phyloP scores from a whole-genome alignment of 2,797 vertebrate species.

The Microctenopoma steveboyesi region DNA sequence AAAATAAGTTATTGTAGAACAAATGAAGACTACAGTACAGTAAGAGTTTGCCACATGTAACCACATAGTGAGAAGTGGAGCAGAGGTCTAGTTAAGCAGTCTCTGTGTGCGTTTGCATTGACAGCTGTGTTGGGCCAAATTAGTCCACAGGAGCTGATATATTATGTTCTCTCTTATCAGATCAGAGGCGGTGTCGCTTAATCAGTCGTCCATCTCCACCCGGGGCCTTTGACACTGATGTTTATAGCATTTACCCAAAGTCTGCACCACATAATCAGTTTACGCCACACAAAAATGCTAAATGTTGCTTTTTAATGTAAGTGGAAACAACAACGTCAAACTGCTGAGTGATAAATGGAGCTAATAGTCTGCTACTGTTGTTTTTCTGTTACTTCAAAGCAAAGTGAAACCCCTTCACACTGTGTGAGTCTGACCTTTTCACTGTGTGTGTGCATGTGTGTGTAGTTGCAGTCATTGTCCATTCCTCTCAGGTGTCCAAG shows the following conservation, averaged over 20 bases:
- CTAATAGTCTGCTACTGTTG: slow-evolving; percentile 41
- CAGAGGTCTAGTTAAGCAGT: slow-evolving; percentile 28
- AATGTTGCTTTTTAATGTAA: slow-evolving; percentile 23
- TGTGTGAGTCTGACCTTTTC: slow-evolving; percentile 58
- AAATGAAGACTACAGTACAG: slow-evolving; percentile 52
- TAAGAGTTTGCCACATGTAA: slow-evolving; percentile 32
- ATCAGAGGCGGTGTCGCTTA: slow-evolving; percentile 48
- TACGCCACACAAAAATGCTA: slow-evolving; percentile 9
- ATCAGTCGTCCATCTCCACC: slow-evolving; percentile 36
- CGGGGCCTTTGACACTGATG: slow-evolving; percentile 19
- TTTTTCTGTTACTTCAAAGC: slow-evolving; percentile 42
- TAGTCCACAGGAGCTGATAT: slow-evolving; percentile 47
- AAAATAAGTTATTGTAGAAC: slow-evolving; percentile 81
- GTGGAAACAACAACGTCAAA: slow-evolving; percentile 28
- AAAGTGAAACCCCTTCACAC: slow-evolving; percentile 60
- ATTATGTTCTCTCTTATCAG: slow-evolving; percentile 51
- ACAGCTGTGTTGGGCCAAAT: slow-evolving; percentile 37
- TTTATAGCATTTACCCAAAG: slow-evolving; percentile 20
- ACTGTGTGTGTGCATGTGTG: slow-evolving; percentile 18
- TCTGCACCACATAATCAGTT: slow-evolving; percentile 35
- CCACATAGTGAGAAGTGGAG: slow-evolving; percentile 20
- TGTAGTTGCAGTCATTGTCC: slow-evolving; percentile 32
- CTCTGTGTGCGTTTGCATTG: slow-evolving; percentile 38
- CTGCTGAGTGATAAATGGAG: slow-evolving; percentile 38
- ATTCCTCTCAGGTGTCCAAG: slow-evolving; percentile 81